Conservation (phyloP, 53 echinoderm and acorn worm species). For the Antedon mediterranea region DNA sequence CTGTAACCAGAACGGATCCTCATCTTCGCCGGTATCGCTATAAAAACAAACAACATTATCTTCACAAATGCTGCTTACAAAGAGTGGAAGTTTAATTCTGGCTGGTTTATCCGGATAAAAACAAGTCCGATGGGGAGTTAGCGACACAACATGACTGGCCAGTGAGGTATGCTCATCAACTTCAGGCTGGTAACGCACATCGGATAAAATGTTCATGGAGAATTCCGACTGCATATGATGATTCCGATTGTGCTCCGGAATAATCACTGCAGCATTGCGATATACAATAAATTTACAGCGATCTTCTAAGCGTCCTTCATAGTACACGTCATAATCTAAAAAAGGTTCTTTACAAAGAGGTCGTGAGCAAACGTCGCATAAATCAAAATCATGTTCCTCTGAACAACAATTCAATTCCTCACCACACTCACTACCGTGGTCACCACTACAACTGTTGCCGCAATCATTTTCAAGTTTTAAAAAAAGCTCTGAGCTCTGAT, state of each 20-base stretch:
- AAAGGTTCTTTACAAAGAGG: conserved; percentile 40
- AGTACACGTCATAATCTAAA: conserved; percentile 38
- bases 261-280: conserved; percentile 46
- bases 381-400: conserved; percentile 22
- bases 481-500: conserved; percentile 19
- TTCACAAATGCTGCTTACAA: conserved; percentile 16
- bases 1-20: conserved; percentile 59
- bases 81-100: conserved; percentile 57
- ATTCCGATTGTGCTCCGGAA: conserved; percentile 83
- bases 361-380: conserved; percentile 40
- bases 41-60: conserved; percentile 31
- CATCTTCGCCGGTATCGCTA: conserved; percentile 56
- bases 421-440: conserved; percentile 68
- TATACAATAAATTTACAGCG: conserved; percentile 56
- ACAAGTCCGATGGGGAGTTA: conserved; percentile 66
- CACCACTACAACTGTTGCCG: conserved; percentile 59
- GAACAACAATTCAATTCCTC: conserved; percentile 14
- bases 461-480: conserved; percentile 16
- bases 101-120: conserved; percentile 86
- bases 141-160: conserved; percentile 50
- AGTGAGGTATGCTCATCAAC: conserved; percentile 21
- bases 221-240: conserved; percentile 53
- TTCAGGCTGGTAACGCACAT: conserved; percentile 43
- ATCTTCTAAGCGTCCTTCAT: conserved; percentile 60
- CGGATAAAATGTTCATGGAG: conserved; percentile 43